Evolutionary conservation across 2,888 invertebrate species (phyloP), one percentile per base, ranked within the genome.

Genomic region (Eupithecia inturbata): DNA sequence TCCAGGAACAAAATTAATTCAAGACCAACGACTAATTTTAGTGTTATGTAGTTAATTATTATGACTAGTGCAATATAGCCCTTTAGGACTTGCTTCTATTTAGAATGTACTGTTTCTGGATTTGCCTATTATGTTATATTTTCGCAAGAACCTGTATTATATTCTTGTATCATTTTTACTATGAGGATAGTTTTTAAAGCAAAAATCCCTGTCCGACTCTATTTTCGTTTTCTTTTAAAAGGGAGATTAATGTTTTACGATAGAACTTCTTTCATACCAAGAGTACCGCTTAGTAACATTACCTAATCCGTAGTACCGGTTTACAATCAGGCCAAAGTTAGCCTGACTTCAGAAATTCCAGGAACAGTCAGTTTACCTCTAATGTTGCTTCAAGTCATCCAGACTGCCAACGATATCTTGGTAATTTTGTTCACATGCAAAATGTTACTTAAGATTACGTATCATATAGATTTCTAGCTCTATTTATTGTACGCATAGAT

Each of bases 1-100:
- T 75, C 69, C 63, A 73, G 49, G 73, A 77, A 71, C 39, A 75
- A 83, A 83, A 79, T 85, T 80, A 85, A 86, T 87, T 89, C 85
- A 89, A 87, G 89, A 94, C 94, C 94, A 94, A 91, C 94, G 94
- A 94, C 88, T 94, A 94, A 90, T 91, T 88, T 93, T 89, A 92
- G 91, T 84, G 82, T 87, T 86, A 86, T 83, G 89, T 91, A 93
- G 89, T 86, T 92, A 86, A 88, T 86, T 87, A 87, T 86, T 87
- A 86, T 81, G 83, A 88, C 89, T 93, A 92, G 94, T 94, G 94
- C 94, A 94, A 94, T 94, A 94, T 89, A 86, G 85, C 84, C 85
- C 78, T 79, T 75, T 86, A 87, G 86, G 85, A 79, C 79, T 69
- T 67, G 62, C 63, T 77, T 71, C 33, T 45, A 57, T 74, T 75